A percentile compares a stretch with the other conserved stretches of the same genome.
These are phyloP conservation scores for Acanthoscelides obtectus DNA, from an alignment of 2,888 invertebrate species.

Conservation along the genomic window DNA sequence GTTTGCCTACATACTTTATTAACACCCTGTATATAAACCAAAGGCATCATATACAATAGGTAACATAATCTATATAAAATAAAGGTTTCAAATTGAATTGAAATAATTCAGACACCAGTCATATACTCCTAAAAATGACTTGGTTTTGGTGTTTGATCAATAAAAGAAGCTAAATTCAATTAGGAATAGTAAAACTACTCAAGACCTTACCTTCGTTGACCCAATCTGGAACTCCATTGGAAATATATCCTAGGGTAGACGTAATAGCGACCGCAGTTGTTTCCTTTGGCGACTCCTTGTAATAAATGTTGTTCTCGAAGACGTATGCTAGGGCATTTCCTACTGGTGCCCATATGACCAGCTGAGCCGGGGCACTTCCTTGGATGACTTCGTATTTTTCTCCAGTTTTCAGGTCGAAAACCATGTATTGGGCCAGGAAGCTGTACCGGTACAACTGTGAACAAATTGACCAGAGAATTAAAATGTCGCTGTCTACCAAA, in stretches of 20 bases:
- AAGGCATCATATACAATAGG: too few relatives aligned
- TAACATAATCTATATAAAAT: too few relatives aligned
- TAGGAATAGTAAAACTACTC: not conserved
- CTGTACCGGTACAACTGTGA: slow-evolving; percentile 74
- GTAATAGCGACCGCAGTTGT: slow-evolving; percentile 57
- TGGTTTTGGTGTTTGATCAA: too few relatives aligned
- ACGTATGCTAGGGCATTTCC: slow-evolving; percentile 71
- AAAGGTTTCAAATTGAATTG: too few relatives aligned
- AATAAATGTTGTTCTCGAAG: slow-evolving; percentile 71
- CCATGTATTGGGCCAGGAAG: slow-evolving; percentile 68
- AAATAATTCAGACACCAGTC: too few relatives aligned
- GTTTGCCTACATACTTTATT: too few relatives aligned
- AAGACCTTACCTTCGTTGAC: slow-evolving; percentile 74
- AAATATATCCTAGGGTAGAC: slow-evolving; percentile 46
- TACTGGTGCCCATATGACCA: slow-evolving; percentile 72
- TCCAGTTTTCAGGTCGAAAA: slow-evolving; percentile 58
- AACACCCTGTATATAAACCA: too few relatives aligned
- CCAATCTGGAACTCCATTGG: slow-evolving; percentile 88
- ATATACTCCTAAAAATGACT: too few relatives aligned
- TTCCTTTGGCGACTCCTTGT: slow-evolving; percentile 49
- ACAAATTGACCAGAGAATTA: not conserved
- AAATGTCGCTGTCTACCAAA: too few relatives aligned
- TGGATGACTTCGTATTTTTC: slow-evolving; percentile 41
- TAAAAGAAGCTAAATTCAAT: too few relatives aligned
- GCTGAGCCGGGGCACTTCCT: slow-evolving; percentile 53